phyloP scores from a whole-genome alignment of 1,140 invertebrate species.

The Conopomorpha cramerella region DNA sequence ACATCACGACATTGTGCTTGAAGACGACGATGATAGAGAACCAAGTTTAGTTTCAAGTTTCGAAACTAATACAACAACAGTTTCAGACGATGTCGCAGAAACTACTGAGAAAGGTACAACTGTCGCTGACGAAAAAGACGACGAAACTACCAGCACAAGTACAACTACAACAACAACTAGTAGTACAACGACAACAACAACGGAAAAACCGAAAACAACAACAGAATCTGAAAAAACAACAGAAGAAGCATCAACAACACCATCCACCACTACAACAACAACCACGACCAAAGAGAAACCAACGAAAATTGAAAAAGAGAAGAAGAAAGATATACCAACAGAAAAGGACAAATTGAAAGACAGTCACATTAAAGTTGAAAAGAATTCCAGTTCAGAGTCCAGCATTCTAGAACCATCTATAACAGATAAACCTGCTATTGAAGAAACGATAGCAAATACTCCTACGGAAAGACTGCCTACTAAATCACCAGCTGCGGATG shows the following conservation, averaged over 20 bases:
- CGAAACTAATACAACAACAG: too few species aligned
- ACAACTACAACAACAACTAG: slow-evolving; percentile 17
- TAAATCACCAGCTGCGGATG: slow-evolving; percentile 12
- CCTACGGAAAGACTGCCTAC: slow-evolving; percentile 40
- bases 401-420: slow-evolving; percentile 29
- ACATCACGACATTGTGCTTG: slow-evolving; percentile 19
- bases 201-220: slow-evolving; percentile 21
- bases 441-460: slow-evolving; percentile 22
- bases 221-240: slow-evolving; percentile 8
- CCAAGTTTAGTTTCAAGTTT: too few species aligned
- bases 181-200: slow-evolving; percentile 12
- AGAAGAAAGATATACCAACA: slow-evolving; percentile 28
- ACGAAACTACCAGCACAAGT: slow-evolving; percentile 14
- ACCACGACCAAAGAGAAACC: slow-evolving; percentile 2
- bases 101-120: slow-evolving; percentile 14
- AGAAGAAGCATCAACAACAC: slow-evolving; percentile 5
- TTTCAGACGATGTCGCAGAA: slow-evolving; percentile 5
- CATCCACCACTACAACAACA: slow-evolving; percentile 7
- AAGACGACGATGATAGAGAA: slow-evolving; percentile 11
- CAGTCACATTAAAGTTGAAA: slow-evolving; percentile 12
- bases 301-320: slow-evolving; percentile 27
- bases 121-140: slow-evolving; percentile 15
- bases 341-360: slow-evolving; percentile 30
- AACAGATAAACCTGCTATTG: slow-evolving; percentile 25
- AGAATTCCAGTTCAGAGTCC: slow-evolving; percentile 14